Conservation (phyloP, 2,113 vertebrate species). For the Manacus vitellinus region DNA sequence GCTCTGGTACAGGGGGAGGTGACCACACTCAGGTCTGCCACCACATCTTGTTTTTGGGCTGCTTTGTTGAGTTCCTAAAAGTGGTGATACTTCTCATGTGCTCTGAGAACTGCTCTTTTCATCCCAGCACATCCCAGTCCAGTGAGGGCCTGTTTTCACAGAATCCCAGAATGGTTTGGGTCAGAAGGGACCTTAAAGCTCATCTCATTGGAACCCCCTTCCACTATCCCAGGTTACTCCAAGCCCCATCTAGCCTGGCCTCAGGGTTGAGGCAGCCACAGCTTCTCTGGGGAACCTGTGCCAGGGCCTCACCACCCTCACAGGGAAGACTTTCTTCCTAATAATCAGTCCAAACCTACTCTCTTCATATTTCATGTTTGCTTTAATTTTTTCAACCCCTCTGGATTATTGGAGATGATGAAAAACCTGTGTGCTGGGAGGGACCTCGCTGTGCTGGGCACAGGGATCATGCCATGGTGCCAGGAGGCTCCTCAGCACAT, state of each 20-base stretch:
- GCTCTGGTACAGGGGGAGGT: background rate
- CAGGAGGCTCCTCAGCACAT: background rate
- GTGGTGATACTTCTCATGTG: fast-evolving
- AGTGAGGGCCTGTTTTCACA: fast-evolving
- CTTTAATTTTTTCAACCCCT: background rate
- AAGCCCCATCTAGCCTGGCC: background rate
- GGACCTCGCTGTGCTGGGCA: background rate
- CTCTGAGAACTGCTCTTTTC: background rate
- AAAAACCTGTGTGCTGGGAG: background rate
- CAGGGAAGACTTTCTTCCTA: background rate
- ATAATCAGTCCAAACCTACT: background rate
- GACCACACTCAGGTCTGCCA: background rate
- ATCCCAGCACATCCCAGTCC: background rate
- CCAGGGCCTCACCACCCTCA: background rate
- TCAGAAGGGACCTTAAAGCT: background rate
- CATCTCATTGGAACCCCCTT: background rate
- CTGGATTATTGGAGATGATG: background rate
- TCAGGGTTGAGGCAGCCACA: background rate
- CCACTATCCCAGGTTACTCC: background rate
- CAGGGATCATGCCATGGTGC: background rate
- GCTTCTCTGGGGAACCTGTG: background rate
- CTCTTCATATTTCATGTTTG: background rate
- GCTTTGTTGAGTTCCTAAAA: background rate
- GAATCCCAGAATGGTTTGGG: background rate
- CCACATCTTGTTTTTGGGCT: background rate